A percentile compares a stretch with the other conserved stretches of the same genome.
These are phyloP conservation scores for Osmerus mordax DNA, from an alignment of 2,113 vertebrate genomes.

Conservation along the genomic window DNA sequence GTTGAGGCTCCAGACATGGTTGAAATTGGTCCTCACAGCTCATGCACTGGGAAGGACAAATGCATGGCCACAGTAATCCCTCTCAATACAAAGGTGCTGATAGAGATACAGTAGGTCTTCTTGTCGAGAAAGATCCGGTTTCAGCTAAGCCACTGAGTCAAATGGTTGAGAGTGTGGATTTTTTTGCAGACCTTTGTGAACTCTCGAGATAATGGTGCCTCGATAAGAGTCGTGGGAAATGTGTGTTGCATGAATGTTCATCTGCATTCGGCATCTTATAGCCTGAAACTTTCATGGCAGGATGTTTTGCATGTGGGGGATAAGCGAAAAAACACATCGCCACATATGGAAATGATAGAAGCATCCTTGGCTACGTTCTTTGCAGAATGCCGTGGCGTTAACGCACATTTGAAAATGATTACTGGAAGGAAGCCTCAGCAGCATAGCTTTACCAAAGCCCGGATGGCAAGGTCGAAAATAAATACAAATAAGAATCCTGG, in stretches of 20 bases:
- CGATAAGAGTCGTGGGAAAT: background rate
- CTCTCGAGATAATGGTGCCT: too few relatives aligned
- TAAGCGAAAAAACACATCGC: conserved; percentile 44
- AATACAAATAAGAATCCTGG: background rate
- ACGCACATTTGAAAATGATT: conserved; percentile 61
- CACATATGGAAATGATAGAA: conserved; percentile 63
- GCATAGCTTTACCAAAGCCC: conserved; percentile 28
- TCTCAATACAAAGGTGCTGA: conserved; percentile 15
- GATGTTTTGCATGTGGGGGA: conserved; percentile 33
- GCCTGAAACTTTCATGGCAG: conserved; percentile 30
- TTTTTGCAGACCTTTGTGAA: too few relatives aligned
- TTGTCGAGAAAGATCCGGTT: background rate
- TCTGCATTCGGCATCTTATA: background rate
- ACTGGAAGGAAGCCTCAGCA: conserved; percentile 22
- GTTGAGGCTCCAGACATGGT: background rate
- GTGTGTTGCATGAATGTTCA: background rate
- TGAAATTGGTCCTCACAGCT: background rate
- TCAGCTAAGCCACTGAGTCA: too few relatives aligned
- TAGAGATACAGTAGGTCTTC: background rate
- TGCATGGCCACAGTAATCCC: conserved; percentile 3
- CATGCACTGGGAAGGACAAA: background rate
- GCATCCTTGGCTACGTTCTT: conserved; percentile 54
- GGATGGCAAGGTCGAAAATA: conserved; percentile 3
- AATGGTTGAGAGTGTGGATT: too few relatives aligned
- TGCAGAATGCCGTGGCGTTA: conserved; percentile 49